Percentiles rank a stretch among this genome's conserved stretches.
These are phyloP conservation scores for Grantiella picta DNA, from an alignment of 2,113 vertebrate genomes.

Conservation along the genomic window DNA sequence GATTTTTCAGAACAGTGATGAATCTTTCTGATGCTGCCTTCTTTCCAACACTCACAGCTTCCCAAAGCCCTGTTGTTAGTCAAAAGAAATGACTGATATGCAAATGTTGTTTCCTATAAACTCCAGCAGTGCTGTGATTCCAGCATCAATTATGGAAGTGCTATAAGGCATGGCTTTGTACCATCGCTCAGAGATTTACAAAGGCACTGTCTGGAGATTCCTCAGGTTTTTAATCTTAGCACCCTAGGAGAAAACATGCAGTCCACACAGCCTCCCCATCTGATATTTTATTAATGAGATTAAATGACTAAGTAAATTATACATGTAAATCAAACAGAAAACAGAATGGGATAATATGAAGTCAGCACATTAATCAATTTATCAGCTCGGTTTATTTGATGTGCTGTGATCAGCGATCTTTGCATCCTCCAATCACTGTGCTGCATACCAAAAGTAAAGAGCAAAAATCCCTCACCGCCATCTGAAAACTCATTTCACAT, in stretches of 20 bases:
- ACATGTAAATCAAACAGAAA: slow-evolving; percentile 57
- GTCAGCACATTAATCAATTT: not conserved
- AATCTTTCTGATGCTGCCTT: not conserved
- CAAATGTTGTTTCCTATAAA: not conserved
- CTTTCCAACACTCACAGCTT: rapidly evolving
- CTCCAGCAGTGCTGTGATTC: not conserved
- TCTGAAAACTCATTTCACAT: not conserved
- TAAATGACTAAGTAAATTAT: slow-evolving; percentile 57
- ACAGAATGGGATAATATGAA: not conserved
- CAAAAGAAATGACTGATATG: not conserved
- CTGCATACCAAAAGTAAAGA: not conserved
- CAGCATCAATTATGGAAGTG: not conserved
- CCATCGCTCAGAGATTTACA: not conserved
- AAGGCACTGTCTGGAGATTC: not conserved
- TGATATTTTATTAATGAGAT: slow-evolving; percentile 47
- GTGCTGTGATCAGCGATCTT: not conserved
- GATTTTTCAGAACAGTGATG: not conserved
- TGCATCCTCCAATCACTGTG: not conserved
- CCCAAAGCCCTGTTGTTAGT: not conserved
- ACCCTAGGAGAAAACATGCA: slow-evolving; percentile 14
- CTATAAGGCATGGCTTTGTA: not conserved
- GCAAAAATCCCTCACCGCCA: rapidly evolving
- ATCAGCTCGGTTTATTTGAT: not conserved
- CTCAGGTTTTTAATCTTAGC: slow-evolving; percentile 6
- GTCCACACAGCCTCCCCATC: not conserved